Base-by-base conservation (phyloP, 2,888 invertebrate species). In the Nebria brevicollis region DNA sequence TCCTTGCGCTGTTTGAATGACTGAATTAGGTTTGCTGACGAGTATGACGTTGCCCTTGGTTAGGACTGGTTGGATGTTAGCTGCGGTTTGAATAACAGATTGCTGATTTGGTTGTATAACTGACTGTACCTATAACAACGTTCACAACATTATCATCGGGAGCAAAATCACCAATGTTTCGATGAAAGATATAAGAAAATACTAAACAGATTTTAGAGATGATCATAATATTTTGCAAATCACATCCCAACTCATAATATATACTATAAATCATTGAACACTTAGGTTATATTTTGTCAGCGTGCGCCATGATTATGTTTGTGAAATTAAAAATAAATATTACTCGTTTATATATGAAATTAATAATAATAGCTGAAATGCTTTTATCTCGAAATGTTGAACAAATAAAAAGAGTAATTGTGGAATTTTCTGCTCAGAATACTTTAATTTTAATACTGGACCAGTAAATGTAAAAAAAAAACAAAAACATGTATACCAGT, bases 31-130 rank as follows among this genome's bases (percentile, higher is more conserved):
- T 92, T 97, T 97, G 89, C 95, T 94, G 86, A 96, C 94, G 89
- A 96, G 93, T 89, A 97, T 95, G 85, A 97, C 95, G 91, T 96
- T 96, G 87, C 94, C 95, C 91, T 97, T 97, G 85, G 95, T 93
- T 89, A 97, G 91, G 88, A 95, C 93, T 86, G 95, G 94, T 88
- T 95, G 95, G 85, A 95, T 92, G 88, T 95, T 96, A 78, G 96
- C 94, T 84, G 97, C 96, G 83, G 96, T 96, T 91, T 98, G 98
- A 89, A 98, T 98, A 77, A 98, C 98, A 84, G 97, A 97, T 88
- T 97, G 97, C 89, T 97, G 97, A 89, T 97, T 97, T 84, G 97
- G 95, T 91, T 98, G 98, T 89, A 98, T 98, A 84, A 98, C 98
- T 86, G 97, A 97, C 90, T 98, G 97, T 84, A 96, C 96, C 95